Evolutionary conservation across 2,888 invertebrate species (phyloP).

Genomic region (Brachypterus glaber): DNA sequence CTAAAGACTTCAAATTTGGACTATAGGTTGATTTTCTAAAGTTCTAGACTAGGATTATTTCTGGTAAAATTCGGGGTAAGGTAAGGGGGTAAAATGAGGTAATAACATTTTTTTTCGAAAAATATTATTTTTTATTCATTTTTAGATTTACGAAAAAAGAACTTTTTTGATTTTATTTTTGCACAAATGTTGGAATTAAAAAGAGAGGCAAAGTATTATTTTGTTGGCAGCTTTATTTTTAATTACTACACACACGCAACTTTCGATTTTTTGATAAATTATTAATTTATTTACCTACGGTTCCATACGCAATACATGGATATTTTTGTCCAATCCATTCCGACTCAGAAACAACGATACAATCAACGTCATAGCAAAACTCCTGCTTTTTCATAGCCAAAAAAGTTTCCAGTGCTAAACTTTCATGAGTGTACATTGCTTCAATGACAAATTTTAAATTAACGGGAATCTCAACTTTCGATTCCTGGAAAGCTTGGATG

Average conservation of each 20-base stretch:
- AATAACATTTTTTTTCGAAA: no score
- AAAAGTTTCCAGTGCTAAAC: constrained; percentile 36
- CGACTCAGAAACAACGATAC: constrained; percentile 37
- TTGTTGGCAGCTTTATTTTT: no score
- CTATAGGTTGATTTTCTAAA: no score
- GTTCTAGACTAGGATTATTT: no score
- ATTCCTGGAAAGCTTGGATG: constrained; percentile 32
- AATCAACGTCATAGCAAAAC: constrained; percentile 37
- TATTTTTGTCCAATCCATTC: constrained; percentile 41
- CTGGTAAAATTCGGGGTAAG: no score
- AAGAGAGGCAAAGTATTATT: no score
- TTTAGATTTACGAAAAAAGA: no score
- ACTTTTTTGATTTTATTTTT: no score
- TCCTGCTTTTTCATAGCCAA: constrained; percentile 31
- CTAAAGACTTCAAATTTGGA: no score
- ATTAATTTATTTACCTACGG: constrained; percentile 33
- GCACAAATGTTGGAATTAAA: constrained; percentile 2
- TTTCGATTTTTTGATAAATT: no score
- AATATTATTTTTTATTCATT: no score
- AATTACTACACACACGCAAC: background rate
- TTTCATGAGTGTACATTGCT: constrained; percentile 37
- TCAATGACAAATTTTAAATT: constrained; percentile 42
- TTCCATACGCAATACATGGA: constrained; percentile 41
- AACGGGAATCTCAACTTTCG: constrained; percentile 36
- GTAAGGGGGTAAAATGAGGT: no score